Percentiles rank a stretch among this genome's conserved stretches.
Conservation (phyloP, 2,113 vertebrate species). For the Bothrops jararaca region DNA sequence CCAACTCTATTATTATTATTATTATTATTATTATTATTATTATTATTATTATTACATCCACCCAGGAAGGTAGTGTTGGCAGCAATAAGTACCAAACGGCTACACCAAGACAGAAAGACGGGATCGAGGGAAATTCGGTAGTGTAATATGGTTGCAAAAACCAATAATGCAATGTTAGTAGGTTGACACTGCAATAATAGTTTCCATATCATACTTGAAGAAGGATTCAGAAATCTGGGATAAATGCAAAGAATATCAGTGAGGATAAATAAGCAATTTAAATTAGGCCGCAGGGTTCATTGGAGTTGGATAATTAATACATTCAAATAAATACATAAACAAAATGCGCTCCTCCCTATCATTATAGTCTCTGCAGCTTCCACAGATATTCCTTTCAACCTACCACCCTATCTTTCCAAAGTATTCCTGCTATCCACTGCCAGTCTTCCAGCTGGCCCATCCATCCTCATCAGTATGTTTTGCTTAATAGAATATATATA, state of each 20-base stretch:
- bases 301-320: not conserved
- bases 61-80: not conserved
- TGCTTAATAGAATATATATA: not conserved
- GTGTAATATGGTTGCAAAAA: not conserved
- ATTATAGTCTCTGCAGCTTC: not conserved
- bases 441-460: not conserved
- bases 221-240: not conserved
- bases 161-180: not conserved
- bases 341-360: not conserved
- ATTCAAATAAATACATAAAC: not conserved
- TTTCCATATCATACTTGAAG: not conserved
- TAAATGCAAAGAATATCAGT: not conserved
- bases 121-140: not conserved
- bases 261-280: not conserved
- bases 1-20: too few species aligned
- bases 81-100: not conserved
- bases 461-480: not conserved
- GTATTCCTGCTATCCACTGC: not conserved
- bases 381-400: not conserved
- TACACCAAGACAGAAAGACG: not conserved
- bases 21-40: too few species aligned
- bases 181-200: not conserved
- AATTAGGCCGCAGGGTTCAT: not conserved
- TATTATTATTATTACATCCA: not conserved
- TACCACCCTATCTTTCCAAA: not conserved